phyloP scores from a whole-genome alignment of 2,113 vertebrate genomes.

The Bolborhynchus lineola region DNA sequence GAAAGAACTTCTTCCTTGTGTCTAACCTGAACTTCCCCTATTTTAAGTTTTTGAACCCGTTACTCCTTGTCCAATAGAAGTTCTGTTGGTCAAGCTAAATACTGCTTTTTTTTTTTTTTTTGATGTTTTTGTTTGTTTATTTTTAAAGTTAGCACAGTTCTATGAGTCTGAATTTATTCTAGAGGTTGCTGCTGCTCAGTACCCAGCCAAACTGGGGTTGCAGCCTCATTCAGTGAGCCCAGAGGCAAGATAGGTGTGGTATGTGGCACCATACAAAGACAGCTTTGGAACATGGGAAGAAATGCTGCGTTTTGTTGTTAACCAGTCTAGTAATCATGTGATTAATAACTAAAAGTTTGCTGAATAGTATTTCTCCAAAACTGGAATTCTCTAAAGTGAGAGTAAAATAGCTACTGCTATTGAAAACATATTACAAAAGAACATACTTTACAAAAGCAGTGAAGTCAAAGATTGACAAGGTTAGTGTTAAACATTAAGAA shows the following conservation, averaged over 20 bases:
- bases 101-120: neutral
- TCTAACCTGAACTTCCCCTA: neutral
- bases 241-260: neutral
- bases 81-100: neutral
- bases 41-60: neutral
- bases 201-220: neutral
- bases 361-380: neutral
- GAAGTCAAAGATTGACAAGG: neutral
- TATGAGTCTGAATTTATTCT: neutral
- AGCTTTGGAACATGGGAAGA: neutral
- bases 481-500: neutral
- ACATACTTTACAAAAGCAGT: neutral
- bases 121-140: neutral
- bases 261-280: neutral
- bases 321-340: neutral
- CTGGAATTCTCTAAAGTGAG: neutral
- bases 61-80: neutral
- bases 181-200: neutral
- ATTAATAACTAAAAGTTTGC: neutral
- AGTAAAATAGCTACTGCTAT: neutral
- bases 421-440: neutral
- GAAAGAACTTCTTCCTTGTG: neutral
- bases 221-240: neutral
- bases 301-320: neutral
- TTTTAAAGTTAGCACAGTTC: neutral